Evolutionary conservation across 2,113 vertebrate genomes (phyloP).

Genomic region (Uria lomvia): DNA sequence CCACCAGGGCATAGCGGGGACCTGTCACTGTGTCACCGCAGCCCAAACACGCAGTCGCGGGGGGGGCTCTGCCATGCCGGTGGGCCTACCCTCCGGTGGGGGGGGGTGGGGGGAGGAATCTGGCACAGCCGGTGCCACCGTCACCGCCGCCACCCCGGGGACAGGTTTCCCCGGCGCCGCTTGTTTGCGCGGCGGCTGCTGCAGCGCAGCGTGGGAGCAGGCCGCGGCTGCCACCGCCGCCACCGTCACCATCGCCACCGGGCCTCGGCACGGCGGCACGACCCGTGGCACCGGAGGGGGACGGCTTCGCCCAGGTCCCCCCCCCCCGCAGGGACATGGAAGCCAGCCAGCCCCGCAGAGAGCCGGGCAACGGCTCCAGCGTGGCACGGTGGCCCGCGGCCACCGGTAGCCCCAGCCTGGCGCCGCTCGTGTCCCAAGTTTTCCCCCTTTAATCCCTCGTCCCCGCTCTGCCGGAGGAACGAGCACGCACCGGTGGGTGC

Average conservation of each 20-base stretch:
- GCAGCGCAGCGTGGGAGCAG: background rate
- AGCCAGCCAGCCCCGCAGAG: background rate
- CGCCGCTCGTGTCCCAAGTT: background rate
- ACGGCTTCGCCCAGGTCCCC: no score
- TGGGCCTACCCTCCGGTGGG: no score
- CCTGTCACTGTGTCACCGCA: background rate
- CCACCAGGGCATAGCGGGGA: no score
- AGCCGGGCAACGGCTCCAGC: no score
- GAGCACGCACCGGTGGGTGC: background rate
- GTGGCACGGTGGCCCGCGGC: background rate
- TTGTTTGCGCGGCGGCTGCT: background rate
- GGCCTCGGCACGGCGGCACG: rapidly evolving
- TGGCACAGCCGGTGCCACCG: background rate
- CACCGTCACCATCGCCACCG: background rate
- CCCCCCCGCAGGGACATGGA: background rate
- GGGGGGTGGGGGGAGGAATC: no score
- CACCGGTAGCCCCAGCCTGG: background rate
- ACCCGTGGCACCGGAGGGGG: background rate
- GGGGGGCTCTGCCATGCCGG: background rate
- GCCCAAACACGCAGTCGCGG: no score
- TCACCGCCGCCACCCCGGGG: background rate
- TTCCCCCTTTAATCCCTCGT: background rate
- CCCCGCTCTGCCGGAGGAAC: background rate
- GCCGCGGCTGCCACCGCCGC: background rate
- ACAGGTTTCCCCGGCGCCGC: background rate